Conservation (phyloP, 92 coral and sea anemone species). For the Zoanthus solanderi region DNA sequence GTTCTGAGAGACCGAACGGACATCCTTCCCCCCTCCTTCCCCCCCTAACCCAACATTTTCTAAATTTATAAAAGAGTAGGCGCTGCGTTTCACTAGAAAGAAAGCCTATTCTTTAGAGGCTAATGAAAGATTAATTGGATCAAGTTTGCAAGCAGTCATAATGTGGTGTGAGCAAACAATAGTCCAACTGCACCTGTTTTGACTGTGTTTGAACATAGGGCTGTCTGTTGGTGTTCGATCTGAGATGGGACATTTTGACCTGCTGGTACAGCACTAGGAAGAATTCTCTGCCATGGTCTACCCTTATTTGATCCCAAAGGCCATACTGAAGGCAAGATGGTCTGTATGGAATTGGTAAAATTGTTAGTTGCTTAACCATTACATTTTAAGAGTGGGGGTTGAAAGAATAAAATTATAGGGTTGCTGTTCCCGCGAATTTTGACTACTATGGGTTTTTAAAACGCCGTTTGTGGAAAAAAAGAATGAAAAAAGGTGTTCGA, state of each 20-base stretch:
- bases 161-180: neutral
- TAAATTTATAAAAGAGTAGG: neutral
- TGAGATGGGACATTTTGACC: neutral
- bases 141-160: neutral
- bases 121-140: neutral
- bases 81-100: neutral
- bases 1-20: neutral
- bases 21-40: neutral
- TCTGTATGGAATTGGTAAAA: neutral
- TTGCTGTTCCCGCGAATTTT: neutral
- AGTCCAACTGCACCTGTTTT: neutral
- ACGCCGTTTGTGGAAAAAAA: neutral
- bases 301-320: neutral
- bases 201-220: neutral
- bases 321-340: neutral
- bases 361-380: neutral
- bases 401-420: neutral
- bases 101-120: neutral
- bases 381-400: neutral
- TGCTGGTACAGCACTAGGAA: neutral
- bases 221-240: constrained; percentile 1
- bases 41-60: neutral
- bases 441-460: neutral
- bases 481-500: neutral
- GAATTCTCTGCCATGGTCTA: neutral